Conservation (phyloP, 2,888 invertebrate genomes). For the Amiota minor region DNA sequence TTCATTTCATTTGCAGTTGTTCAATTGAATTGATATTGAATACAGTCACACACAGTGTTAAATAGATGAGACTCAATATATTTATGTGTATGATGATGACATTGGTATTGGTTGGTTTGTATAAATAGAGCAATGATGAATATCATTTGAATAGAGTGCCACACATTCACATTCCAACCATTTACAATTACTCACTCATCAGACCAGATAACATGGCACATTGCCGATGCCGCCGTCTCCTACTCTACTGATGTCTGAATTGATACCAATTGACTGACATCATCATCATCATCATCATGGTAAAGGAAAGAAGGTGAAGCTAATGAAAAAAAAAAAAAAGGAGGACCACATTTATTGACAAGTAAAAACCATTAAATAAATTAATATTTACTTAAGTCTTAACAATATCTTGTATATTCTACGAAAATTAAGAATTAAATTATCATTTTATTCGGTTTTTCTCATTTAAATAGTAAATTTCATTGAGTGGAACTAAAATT, state of each 20-base stretch:
- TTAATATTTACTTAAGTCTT: slow-evolving; percentile 68
- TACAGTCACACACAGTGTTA: neutral
- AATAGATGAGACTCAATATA: neutral
- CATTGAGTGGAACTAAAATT: too few species aligned
- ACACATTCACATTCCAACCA: neutral
- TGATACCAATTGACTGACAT: too few species aligned
- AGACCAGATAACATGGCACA: too few species aligned
- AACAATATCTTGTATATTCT: slow-evolving; percentile 22
- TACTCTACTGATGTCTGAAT: too few species aligned
- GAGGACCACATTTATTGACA: neutral
- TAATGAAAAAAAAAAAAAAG: neutral
- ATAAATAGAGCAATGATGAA: neutral
- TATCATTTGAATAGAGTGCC: slow-evolving; percentile 14
- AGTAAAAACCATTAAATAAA: slow-evolving; percentile 60
- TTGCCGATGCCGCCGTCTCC: too few species aligned
- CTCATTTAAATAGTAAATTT: too few species aligned
- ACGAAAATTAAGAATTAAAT: too few species aligned
- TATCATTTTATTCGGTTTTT: too few species aligned
- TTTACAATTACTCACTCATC: too few species aligned
- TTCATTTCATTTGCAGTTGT: neutral
- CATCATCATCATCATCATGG: too few species aligned
- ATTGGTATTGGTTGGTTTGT: neutral
- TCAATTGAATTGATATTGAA: too few species aligned
- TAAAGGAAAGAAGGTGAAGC: too few species aligned
- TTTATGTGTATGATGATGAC: neutral